Conservation (phyloP, 2,888 invertebrate species). For the Stenichneumon culpator region DNA sequence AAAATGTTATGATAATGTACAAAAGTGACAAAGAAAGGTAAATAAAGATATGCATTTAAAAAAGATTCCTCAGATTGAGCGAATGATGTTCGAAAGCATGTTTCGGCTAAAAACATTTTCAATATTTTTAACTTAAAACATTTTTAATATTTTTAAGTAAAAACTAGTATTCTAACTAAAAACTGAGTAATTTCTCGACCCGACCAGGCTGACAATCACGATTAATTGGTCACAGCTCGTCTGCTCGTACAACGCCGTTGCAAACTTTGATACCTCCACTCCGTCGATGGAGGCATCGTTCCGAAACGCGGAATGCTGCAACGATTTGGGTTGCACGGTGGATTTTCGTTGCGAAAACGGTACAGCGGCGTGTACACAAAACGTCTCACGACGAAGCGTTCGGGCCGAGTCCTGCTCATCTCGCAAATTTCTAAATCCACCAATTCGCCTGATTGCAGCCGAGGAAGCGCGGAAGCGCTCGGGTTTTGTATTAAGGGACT, state of each 20-base stretch:
- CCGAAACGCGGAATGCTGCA: constrained; percentile 34
- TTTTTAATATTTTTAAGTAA: too few species aligned
- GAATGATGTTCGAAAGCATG: too few species aligned
- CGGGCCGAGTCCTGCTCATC: not conserved
- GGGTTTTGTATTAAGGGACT: constrained; percentile 16
- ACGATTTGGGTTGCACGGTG: constrained; percentile 18
- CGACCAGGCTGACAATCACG: not conserved
- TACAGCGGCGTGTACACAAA: constrained; percentile 16
- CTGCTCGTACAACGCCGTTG: not conserved
- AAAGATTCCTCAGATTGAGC: too few species aligned
- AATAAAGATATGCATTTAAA: too few species aligned
- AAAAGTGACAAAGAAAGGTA: too few species aligned
- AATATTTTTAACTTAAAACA: too few species aligned
- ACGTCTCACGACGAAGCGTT: constrained; percentile 20
- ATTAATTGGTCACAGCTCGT: not conserved
- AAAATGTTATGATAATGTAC: too few species aligned
- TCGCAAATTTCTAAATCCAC: constrained; percentile 58
- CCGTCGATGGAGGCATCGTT: not conserved
- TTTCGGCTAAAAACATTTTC: too few species aligned
- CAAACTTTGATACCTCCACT: not conserved
- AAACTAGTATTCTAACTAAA: too few species aligned
- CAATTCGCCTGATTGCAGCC: constrained; percentile 61
- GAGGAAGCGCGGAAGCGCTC: constrained; percentile 31
- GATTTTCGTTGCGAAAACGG: not conserved
- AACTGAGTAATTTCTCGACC: not conserved